Evolutionary conservation across 2,888 invertebrate species (phyloP), one percentile per base, ranked within the genome.

Genomic region (Mesorhabditis spiculigera): DNA sequence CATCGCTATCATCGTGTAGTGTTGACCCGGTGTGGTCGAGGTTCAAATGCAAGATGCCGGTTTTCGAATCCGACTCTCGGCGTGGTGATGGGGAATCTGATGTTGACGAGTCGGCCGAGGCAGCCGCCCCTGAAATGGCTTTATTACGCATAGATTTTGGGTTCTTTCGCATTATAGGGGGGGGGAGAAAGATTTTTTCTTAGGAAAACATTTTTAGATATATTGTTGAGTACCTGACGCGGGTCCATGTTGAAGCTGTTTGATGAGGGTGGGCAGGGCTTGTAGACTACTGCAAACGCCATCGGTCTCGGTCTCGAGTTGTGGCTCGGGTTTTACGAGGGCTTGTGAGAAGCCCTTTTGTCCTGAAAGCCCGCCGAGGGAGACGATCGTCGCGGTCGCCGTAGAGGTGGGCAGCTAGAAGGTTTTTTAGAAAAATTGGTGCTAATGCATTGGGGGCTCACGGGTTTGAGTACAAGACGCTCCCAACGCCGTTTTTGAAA

Each of bases 1-100:
- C 58, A 50, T 50, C 58, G n/a, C 58, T 50, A 10, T 50, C 58
- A 50, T 50, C 58, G n/a, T 50, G 58, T 50, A n/a, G 10, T n/a
- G 58, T 13, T 10, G n/a, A 13, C 58, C 58, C 58, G n/a, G 10
- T 50, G 8, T 50, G 58, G n/a, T 50, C 58, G 10, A 50, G 58
- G n/a, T 50, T 50, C n/a, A 50, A 13, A 50, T 50, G 58, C 8
- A 50, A n/a, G n/a, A n/a, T n/a, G 8, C 10, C 8, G 8, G 58
- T 50, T n/a, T 50, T 50, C 3, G n/a, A 50, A 50, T 50, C 58
- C 8, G n/a, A 50, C 58, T 50, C 58, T 50, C n/a, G 58, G 8
- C n/a, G 58, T 13, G 58, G 58, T 13, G 58, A 50, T 3, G 58
- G 58, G 1, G 10, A 13, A n/a, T n/a, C 58, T 13, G 58, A 50